Evolutionary conservation across 1,140 invertebrate genomes (phyloP), one percentile per base, ranked within the genome.

Genomic region (Lepidotrigona ventralis): DNA sequence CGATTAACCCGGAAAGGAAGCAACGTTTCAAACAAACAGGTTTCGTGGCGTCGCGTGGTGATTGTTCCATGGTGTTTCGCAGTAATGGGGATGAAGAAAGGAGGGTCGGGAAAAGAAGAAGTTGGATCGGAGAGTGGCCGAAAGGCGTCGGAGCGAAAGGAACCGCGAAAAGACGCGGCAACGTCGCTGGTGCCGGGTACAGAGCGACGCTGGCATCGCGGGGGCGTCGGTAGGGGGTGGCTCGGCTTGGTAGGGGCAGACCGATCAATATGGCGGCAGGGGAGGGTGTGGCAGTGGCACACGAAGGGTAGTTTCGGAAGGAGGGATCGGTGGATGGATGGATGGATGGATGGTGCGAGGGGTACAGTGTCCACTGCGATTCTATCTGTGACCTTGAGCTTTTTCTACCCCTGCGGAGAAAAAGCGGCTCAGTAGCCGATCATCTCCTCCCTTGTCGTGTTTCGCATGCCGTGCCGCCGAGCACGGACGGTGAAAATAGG

Each of bases 231-330:
- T 79, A 68, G 86, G 83, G 79, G 84, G 66, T 75, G 86, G 54
- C 26, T 51, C 69, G 63, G 39, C 64, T 60, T 9, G 78, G 75
- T 85, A 85, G 86, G 86, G 88, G 79, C n/a, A n/a, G 66, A 81
- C 85, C 91, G 92, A 93, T 93, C 92, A 92, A 93, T 93, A 93
- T 93, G 88, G 88, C 72, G 88, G 88, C 77, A 87, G 86, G 91
- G 83, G 91, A 91, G 90, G 90, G 90, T 89, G 90, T 92, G 91
- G 90, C 91, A 91, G 86, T 87, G 89, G 88, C 71, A 84, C 73
- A 84, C 70, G 85, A 88, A 89, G 90, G 89, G 87, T 86, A 88
- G 84, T 88, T 90, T 87, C 56, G 53, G 60, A 75, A 63, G 51
- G 71, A 23, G n/a, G 58, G 23, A 23, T 60, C 58, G 0, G 21